Percentiles rank a stretch among this genome's conserved stretches.
Conservation (phyloP, 1,140 invertebrate genomes). For the Gerris buenoi region DNA sequence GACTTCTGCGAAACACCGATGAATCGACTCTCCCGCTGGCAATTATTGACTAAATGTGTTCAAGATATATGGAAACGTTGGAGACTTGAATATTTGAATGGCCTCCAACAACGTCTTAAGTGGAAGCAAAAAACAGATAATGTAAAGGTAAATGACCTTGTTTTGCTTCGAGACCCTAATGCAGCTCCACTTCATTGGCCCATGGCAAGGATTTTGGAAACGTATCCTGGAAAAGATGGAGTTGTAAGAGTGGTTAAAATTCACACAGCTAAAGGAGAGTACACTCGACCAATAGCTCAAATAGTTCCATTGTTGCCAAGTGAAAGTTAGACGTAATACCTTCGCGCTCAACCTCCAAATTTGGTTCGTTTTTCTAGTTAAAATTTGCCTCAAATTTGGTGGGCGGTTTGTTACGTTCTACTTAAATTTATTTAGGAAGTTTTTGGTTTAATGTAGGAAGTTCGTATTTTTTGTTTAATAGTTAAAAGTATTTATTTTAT, state of each 20-base stretch:
- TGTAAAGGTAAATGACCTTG: constrained; percentile 24
- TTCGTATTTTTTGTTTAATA: too few species aligned
- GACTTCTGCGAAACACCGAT: constrained; percentile 8
- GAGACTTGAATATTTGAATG: constrained; percentile 21
- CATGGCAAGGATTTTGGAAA: constrained; percentile 9
- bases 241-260: constrained; percentile 7
- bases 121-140: constrained; percentile 19
- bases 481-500: too few species aligned
- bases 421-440: too few species aligned
- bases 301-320: neutral
- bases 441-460: too few species aligned
- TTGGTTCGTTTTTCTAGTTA: too few species aligned
- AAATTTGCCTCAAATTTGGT: too few species aligned
- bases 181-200: constrained; percentile 20
- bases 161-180: constrained; percentile 28
- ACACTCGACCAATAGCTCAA: neutral
- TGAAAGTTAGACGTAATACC: too few species aligned
- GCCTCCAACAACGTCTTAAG: constrained; percentile 24
- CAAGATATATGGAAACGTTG: constrained; percentile 24
- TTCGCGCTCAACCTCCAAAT: too few species aligned
- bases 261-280: neutral
- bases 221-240: constrained; percentile 11
- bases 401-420: too few species aligned
- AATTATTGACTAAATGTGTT: constrained; percentile 17
- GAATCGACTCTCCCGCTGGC: constrained; percentile 19